Percentiles rank a stretch among this genome's conserved stretches.
Conservation (phyloP, 1,140 invertebrate genomes). For the Mylabris phalerata region DNA sequence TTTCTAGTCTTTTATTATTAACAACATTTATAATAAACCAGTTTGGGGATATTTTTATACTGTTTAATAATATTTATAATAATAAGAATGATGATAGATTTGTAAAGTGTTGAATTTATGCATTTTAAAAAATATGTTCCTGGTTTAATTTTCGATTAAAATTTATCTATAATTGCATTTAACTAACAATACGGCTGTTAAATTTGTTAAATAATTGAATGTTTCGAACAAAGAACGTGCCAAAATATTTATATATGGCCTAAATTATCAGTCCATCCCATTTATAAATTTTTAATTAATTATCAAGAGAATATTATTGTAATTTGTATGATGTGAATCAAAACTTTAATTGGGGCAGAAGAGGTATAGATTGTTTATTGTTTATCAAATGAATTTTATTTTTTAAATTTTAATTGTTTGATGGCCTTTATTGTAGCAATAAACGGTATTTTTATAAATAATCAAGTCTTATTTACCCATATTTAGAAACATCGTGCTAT, state of each 20-base stretch:
- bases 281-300: not conserved
- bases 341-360: no score
- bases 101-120: conserved; percentile 3
- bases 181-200: not conserved
- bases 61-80: conserved; percentile 6
- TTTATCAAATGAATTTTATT: no score
- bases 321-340: no score
- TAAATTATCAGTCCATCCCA: conserved; percentile 14
- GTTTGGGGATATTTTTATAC: conserved; percentile 8
- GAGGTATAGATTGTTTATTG: no score
- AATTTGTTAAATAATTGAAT: conserved; percentile 4
- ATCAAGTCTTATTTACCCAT: no score
- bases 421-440: no score
- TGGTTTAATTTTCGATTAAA: conserved; percentile 1
- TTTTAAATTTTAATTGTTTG: no score
- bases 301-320: no score
- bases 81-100: conserved; percentile 3
- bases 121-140: conserved; percentile 6
- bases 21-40: not conserved
- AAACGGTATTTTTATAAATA: no score
- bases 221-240: conserved; percentile 3
- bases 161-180: not conserved
- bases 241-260: conserved; percentile 1
- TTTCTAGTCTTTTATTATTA: not conserved
- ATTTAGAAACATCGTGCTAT: no score